These are phyloP conservation scores for Volucella bombylans DNA, from an alignment of 2,888 invertebrate species.

Conservation along the genomic window DNA sequence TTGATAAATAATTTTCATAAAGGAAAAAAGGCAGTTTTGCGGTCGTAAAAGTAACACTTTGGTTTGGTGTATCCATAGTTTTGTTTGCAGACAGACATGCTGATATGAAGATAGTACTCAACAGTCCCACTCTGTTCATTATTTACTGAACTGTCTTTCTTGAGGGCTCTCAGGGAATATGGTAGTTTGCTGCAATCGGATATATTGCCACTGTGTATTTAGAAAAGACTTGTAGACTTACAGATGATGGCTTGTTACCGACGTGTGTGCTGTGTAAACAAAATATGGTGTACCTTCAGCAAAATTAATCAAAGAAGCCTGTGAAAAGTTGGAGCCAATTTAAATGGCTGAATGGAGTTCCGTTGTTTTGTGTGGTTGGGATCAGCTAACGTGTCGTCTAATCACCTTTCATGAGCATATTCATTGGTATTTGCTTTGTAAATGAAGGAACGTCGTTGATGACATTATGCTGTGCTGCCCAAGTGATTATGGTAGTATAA, in stretches of 20 bases:
- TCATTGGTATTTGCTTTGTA: not conserved
- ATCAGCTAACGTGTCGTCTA: conserved; percentile 9
- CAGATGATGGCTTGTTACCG: conserved; percentile 23
- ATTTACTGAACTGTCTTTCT: conserved; percentile 37
- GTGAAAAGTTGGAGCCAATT: conserved; percentile 1
- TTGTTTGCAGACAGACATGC: conserved; percentile 2
- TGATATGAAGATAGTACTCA: conserved; percentile 19
- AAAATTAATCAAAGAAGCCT: conserved; percentile 27
- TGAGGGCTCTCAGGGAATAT: conserved; percentile 44
- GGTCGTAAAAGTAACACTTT: conserved; percentile 36
- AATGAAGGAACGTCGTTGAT: not conserved
- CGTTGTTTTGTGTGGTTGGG: conserved; percentile 24
- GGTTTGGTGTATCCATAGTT: not conserved
- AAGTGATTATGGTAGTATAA: too few relatives aligned
- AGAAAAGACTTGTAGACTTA: not conserved
- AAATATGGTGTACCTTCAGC: not conserved
- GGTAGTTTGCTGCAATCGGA: conserved; percentile 11
- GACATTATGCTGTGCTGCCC: too few relatives aligned
- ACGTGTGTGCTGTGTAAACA: not conserved
- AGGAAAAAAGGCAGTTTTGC: conserved; percentile 26
- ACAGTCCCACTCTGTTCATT: conserved; percentile 5
- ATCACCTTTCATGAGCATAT: conserved; percentile 8
- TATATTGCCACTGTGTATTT: not conserved
- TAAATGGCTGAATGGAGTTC: not conserved
- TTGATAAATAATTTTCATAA: conserved; percentile 67